Conservation (phyloP, 2,888 invertebrate genomes). For the Zeuzera pyrina region DNA sequence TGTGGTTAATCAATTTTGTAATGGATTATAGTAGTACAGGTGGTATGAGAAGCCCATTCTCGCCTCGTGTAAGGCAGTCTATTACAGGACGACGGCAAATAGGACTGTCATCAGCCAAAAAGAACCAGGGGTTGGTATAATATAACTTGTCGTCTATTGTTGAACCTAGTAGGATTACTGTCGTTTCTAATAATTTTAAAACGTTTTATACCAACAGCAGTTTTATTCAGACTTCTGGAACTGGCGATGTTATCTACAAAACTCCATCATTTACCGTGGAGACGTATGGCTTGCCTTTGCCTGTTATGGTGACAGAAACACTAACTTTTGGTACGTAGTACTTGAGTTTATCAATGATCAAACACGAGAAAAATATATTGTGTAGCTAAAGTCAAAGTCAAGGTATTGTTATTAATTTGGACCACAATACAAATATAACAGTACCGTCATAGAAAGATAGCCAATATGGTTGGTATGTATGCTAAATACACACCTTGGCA, state of each 20-base stretch:
- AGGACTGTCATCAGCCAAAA: conserved; percentile 44
- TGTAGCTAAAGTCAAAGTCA: too few relatives aligned
- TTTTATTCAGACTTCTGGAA: conserved; percentile 34
- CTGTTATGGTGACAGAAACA: conserved; percentile 91
- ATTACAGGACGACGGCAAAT: conserved; percentile 45
- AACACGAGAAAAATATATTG: neutral
- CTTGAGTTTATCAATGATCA: neutral
- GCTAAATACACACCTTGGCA: too few relatives aligned
- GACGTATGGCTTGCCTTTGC: conserved; percentile 85
- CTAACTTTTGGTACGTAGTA: conserved; percentile 80
- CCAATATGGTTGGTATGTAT: too few relatives aligned
- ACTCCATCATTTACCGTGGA: conserved; percentile 83
- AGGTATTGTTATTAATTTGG: too few relatives aligned
- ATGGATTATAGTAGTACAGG: conserved; percentile 58
- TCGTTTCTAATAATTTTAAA: too few relatives aligned
- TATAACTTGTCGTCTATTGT: conserved; percentile 19
- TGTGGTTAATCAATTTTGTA: too few relatives aligned
- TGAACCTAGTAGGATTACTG: neutral
- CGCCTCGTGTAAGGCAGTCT: conserved; percentile 54
- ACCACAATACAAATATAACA: too few relatives aligned
- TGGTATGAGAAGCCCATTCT: conserved; percentile 58
- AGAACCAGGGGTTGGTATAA: conserved; percentile 41
- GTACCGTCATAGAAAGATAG: too few relatives aligned
- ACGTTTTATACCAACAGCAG: conserved; percentile 39
- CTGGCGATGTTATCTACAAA: conserved; percentile 81